Evolutionary conservation across 2,797 vertebrate genomes (phyloP).

Genomic region (Phylloscopus collybita): DNA sequence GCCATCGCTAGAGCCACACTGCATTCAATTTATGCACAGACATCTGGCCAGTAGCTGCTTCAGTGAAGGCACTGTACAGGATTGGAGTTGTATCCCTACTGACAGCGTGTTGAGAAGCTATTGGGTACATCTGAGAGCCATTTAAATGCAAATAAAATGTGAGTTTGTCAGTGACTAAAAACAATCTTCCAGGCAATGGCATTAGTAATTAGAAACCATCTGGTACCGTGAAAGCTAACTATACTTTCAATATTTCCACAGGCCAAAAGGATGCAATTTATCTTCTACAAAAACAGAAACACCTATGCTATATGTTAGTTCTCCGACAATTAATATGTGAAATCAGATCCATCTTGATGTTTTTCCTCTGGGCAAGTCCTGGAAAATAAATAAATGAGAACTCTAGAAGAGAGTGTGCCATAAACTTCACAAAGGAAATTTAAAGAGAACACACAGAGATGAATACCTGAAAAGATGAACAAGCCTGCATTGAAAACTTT

Average conservation of each 20-base stretch:
- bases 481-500: not conserved
- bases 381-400: not conserved
- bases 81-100: not conserved
- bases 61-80: not conserved
- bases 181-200: not conserved
- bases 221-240: constrained; percentile 24
- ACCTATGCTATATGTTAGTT: not conserved
- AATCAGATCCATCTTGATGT: not conserved
- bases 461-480: not conserved
- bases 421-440: not conserved
- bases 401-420: not conserved
- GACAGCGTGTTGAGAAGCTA: not conserved
- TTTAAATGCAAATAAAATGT: constrained; percentile 55
- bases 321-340: not conserved
- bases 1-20: not conserved
- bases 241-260: not conserved
- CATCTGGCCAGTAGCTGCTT: not conserved
- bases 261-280: constrained; percentile 27
- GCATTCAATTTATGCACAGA: not conserved
- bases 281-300: not conserved
- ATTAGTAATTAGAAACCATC: constrained; percentile 62
- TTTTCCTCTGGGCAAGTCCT: not conserved
- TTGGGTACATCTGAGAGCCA: constrained; percentile 12
- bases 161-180: constrained; percentile 39
- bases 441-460: not conserved